Percentiles rank a stretch among this genome's conserved stretches.
Evolutionary conservation across 2,888 invertebrate species (phyloP).

Genomic region (Embidobia sp.): DNA sequence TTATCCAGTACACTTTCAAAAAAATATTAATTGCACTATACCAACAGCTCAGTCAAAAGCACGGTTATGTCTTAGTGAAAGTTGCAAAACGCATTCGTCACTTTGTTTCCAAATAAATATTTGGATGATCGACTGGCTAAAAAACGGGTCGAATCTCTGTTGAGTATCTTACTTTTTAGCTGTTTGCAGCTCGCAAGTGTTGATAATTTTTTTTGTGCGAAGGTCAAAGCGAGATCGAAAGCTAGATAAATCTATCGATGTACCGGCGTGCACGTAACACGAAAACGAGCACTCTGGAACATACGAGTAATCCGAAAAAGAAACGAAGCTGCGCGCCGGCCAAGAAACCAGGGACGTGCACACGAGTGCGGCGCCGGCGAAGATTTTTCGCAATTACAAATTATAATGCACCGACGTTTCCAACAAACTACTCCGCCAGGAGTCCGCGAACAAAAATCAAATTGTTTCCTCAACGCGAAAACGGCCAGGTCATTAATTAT

Average conservation of each 20-base stretch:
- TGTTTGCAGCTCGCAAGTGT: background rate
- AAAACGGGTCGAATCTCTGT: background rate
- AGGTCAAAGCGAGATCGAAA: conserved; percentile 27
- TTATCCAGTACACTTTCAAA: too few relatives aligned
- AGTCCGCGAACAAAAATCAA: conserved; percentile 8
- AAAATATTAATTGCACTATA: too few relatives aligned
- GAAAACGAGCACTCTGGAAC: conserved; percentile 14
- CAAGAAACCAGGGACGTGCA: conserved; percentile 22
- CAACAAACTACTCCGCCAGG: background rate
- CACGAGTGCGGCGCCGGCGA: background rate
- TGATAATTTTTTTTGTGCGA: conserved; percentile 15
- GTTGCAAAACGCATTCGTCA: too few relatives aligned
- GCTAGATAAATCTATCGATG: conserved; percentile 30
- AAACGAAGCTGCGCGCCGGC: conserved; percentile 5
- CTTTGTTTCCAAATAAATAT: too few relatives aligned
- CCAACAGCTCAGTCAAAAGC: too few relatives aligned
- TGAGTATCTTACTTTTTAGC: background rate
- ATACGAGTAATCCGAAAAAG: conserved; percentile 12
- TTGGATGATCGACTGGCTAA: background rate
- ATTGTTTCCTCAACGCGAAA: conserved; percentile 22
- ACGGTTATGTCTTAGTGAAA: too few relatives aligned
- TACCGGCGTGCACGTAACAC: conserved; percentile 12
- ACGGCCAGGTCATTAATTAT: conserved; percentile 31
- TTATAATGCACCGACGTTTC: conserved; percentile 2
- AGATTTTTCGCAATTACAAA: conserved; percentile 16